Percentiles rank a stretch among this genome's conserved stretches.
Evolutionary conservation across 1,140 invertebrate species (phyloP).

Genomic region (Physella acuta): DNA sequence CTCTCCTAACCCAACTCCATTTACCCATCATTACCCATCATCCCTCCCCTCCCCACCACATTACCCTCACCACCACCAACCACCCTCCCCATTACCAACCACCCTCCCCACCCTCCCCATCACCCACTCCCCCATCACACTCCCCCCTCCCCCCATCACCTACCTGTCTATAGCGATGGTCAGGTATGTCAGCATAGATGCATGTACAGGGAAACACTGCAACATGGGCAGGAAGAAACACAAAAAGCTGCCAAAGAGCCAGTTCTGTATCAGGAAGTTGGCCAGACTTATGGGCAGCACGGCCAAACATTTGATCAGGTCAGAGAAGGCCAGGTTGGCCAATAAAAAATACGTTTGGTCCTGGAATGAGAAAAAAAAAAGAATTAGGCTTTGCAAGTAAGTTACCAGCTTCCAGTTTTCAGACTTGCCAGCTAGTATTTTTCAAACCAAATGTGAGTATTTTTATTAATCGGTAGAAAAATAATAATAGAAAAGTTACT

Average conservation of each 20-base stretch:
- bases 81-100: no score
- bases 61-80: no score
- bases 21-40: no score
- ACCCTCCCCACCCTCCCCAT: no score
- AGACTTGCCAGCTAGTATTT: no score
- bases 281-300: conserved; percentile 71
- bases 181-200: conserved; percentile 72
- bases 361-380: conserved; percentile 35
- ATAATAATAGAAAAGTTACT: no score
- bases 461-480: no score
- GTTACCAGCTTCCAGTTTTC: neutral
- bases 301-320: conserved; percentile 70
- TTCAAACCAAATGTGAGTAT: no score
- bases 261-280: conserved; percentile 73
- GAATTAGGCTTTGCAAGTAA: neutral
- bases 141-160: no score
- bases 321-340: conserved; percentile 70
- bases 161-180: conserved; percentile 70
- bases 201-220: conserved; percentile 73
- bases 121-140: no score
- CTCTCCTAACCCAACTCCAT: no score
- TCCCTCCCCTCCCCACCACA: no score
- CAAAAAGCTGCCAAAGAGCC: conserved; percentile 74
- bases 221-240: conserved; percentile 76
- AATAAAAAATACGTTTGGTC: conserved; percentile 71